Evolutionary conservation across 2,888 invertebrate genomes (phyloP).

Genomic region (Smittia sp.): DNA sequence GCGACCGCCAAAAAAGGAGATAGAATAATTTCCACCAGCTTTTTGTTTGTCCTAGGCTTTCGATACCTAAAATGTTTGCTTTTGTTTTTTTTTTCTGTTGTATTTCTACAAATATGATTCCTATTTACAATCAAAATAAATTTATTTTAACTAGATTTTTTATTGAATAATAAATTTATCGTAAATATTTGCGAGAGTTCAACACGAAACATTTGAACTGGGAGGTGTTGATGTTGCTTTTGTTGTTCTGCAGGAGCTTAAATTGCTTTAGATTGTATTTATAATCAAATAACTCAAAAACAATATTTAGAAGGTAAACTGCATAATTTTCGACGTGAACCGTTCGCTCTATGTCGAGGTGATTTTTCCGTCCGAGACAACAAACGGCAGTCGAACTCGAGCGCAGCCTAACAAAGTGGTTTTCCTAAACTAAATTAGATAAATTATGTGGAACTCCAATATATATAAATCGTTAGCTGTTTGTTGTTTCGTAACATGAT

Average conservation of each 20-base stretch:
- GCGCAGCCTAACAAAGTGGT: too few species aligned
- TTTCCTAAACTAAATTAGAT: too few species aligned
- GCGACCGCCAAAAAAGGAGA: too few species aligned
- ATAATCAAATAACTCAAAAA: slow-evolving; percentile 31
- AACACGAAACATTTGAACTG: not conserved
- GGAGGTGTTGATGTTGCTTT: not conserved
- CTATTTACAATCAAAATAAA: not conserved
- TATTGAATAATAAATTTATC: slow-evolving; percentile 24
- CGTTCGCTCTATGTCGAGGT: not conserved
- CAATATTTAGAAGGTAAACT: slow-evolving; percentile 27
- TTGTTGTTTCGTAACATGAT: slow-evolving; percentile 2
- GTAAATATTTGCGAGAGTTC: slow-evolving; percentile 11
- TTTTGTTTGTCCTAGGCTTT: too few species aligned
- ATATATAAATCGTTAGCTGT: too few species aligned
- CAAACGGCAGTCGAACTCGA: too few species aligned
- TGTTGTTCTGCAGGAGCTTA: not conserved
- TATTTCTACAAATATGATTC: not conserved
- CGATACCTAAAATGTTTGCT: not conserved
- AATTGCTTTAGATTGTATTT: slow-evolving; percentile 34
- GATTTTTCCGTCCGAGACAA: too few species aligned
- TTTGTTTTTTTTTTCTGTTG: not conserved
- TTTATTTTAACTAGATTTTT: slow-evolving; percentile 22
- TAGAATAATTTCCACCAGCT: too few species aligned
- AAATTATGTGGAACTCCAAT: too few species aligned
- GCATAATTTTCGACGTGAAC: slow-evolving; percentile 19